Evolutionary conservation across 2,113 vertebrate species (phyloP).

Genomic region (Gadus macrocephalus): DNA sequence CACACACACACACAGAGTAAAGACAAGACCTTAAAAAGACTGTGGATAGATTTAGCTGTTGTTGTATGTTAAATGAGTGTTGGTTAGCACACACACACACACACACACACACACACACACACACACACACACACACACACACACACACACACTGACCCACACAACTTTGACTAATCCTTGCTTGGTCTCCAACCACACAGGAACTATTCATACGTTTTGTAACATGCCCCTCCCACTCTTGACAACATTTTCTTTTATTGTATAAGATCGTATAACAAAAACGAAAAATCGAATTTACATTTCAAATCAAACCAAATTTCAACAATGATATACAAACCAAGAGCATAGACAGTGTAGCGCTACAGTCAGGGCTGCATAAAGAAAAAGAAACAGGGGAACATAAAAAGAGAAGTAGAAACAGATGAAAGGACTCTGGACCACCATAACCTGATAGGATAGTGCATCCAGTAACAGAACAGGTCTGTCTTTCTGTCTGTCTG

Average conservation of each 20-base stretch:
- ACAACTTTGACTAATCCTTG: conserved; percentile 19
- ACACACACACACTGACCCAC: too few species aligned
- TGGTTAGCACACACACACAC: neutral
- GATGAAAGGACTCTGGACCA: conserved; percentile 19
- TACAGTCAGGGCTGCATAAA: too few species aligned
- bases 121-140: too few species aligned
- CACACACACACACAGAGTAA: conserved; percentile 2
- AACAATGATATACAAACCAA: too few species aligned
- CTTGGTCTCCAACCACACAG: neutral
- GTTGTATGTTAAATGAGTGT: too few species aligned
- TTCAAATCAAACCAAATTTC: too few species aligned
- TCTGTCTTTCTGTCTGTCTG: neutral
- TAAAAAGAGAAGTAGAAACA: conserved; percentile 32
- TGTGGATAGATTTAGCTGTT: too few species aligned
- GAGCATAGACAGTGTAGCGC: too few species aligned
- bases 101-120: too few species aligned
- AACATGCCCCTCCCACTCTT: conserved; percentile 25
- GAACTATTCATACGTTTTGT: conserved; percentile 23
- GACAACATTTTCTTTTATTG: conserved; percentile 14
- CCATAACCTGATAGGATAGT: neutral
- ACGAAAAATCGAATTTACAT: too few species aligned
- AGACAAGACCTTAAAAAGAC: too few species aligned
- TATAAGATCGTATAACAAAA: neutral
- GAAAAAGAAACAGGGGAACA: too few species aligned
- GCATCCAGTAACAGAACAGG: conserved; percentile 15